phyloP scores from a whole-genome alignment of 2,113 vertebrate species.

The Suncus etruscus region DNA sequence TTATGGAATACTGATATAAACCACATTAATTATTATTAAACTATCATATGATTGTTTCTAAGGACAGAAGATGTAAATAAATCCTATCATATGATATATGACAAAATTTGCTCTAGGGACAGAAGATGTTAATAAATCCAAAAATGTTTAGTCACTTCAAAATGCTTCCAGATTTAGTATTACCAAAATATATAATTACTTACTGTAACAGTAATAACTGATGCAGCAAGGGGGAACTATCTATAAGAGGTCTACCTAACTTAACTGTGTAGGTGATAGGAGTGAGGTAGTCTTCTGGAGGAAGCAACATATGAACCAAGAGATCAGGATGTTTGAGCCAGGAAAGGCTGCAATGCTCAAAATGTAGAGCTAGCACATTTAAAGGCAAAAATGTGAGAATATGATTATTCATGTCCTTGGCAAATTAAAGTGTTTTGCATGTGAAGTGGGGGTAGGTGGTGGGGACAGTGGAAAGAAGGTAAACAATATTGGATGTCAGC shows the following conservation, averaged over 20 bases:
- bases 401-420: neutral
- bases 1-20: neutral
- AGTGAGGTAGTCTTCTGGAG: neutral
- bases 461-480: neutral
- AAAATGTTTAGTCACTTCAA: neutral
- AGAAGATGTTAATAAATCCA: neutral
- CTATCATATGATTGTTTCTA: too few relatives aligned
- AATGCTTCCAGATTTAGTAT: neutral
- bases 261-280: fast-evolving
- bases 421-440: constrained; percentile 4
- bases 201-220: neutral
- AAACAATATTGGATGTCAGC: neutral
- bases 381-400: neutral
- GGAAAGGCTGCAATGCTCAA: neutral
- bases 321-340: neutral
- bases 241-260: neutral
- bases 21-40: too few relatives aligned
- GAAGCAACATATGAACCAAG: neutral
- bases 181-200: neutral
- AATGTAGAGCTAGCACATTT: neutral
- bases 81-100: neutral
- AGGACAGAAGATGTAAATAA: too few relatives aligned
- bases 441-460: neutral
- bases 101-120: neutral
- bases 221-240: too few relatives aligned